Base-by-base conservation (phyloP, 2,888 invertebrate genomes). In the Pseudococcus jackbeardsleyi region DNA sequence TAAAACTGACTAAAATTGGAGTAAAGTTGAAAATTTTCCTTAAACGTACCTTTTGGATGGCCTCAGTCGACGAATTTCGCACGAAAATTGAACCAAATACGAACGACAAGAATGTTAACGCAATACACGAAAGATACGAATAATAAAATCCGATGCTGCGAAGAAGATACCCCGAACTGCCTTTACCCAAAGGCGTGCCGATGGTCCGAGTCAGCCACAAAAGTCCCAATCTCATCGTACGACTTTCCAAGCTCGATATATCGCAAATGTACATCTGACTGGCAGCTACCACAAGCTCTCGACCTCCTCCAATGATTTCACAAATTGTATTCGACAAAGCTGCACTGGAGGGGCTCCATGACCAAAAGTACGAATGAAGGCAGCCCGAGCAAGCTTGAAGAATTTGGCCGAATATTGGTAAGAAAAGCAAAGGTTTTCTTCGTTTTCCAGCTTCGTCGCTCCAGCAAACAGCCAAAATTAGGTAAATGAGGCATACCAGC, bases 351-450 rank as follows among this genome's bases (percentile, higher is more conserved):
- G 90, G 90, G 12, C 89, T 89, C 90, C 90, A 90, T 3, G 85
- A 88, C 89, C 90, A 90, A 82, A 88, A 90, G 85, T 89, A 89
- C 9, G 89, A 89, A 48, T 90, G 90, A 6, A 90, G 42, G 6
- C 89, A 68, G 48, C 89, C 88, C 1, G 89, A 89, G 0, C 89
- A 48, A 59, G 89, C 89, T 3, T 90, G 89, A 9, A 90, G 46
- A 1, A 90, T 50, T 79, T 90, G 90, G 3, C 90, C 90, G n/a
- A 89, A 0, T 0, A 90, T 85, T 17, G 90, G 89, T 22, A 90
- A 3, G n/a, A 89, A 85, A 33, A 90, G 84, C 82, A 90, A 84
- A 22, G 89, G 89, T 72, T 79, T 89, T 42, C 89, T 86, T 33
- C 89, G 88, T 50, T 77, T 89, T 12, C 84, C 84, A 19, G 64